Conservation (phyloP, 2,113 vertebrate genomes). For the Addax nasomaculatus region DNA sequence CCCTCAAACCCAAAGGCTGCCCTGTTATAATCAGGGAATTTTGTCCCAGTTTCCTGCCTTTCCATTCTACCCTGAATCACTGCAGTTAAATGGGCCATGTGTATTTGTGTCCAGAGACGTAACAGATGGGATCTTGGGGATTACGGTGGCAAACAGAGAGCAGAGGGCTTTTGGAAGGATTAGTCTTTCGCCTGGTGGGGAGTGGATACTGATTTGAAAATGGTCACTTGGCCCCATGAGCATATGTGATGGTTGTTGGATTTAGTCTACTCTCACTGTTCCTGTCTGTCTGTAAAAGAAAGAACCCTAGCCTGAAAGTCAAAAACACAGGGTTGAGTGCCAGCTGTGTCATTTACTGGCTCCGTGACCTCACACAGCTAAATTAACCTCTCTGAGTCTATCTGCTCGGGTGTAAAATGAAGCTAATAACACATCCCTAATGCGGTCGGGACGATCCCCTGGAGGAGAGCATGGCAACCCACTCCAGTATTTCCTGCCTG, state of each 20-base stretch:
- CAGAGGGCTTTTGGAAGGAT: constrained; percentile 57
- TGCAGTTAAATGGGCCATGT: constrained; percentile 49
- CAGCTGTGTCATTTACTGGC: background rate
- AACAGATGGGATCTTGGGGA: constrained; percentile 63
- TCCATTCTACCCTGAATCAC: background rate
- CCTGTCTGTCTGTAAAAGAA: background rate
- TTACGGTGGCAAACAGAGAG: constrained; percentile 57
- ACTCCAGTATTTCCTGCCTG: background rate
- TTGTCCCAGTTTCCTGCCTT: constrained; percentile 24
- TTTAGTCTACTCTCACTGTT: background rate
- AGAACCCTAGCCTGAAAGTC: background rate
- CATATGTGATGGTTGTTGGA: background rate
- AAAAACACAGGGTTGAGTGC: background rate
- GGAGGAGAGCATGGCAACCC: background rate
- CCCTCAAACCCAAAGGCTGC: background rate
- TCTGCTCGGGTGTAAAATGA: constrained; percentile 25
- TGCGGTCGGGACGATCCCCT: rapidly evolving
- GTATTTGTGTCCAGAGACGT: constrained; percentile 43
- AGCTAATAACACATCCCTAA: background rate
- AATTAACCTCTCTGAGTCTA: background rate
- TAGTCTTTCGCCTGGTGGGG: constrained; percentile 35
- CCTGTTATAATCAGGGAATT: background rate
- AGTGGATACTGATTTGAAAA: constrained; percentile 24
- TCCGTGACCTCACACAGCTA: background rate
- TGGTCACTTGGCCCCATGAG: constrained; percentile 14